Evolutionary conservation across 2,797 vertebrate species (phyloP).

Genomic region (Chelon labrosus): DNA sequence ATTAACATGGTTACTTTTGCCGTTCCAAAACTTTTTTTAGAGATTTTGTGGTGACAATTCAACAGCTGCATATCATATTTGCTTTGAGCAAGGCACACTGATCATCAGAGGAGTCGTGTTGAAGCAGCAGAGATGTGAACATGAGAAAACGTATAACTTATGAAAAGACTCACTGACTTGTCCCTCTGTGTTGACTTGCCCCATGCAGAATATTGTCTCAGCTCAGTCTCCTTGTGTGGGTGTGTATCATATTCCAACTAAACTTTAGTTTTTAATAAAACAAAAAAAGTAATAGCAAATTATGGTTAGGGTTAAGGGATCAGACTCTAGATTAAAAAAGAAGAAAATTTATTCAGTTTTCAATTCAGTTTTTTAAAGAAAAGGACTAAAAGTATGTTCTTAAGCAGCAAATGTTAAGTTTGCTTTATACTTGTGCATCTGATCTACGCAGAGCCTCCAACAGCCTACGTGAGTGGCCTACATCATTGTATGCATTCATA

Average conservation of each 20-base stretch:
- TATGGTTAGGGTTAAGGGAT: not conserved
- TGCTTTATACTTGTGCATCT: too few species aligned
- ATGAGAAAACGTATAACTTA: slow-evolving; percentile 46
- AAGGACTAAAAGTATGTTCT: too few species aligned
- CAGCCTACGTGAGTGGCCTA: too few species aligned
- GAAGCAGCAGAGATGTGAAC: slow-evolving; percentile 45
- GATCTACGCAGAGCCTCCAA: too few species aligned
- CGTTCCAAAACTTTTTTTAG: too few species aligned
- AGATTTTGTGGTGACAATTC: too few species aligned
- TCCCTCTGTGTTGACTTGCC: slow-evolving; percentile 28
- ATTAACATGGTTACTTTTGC: too few species aligned
- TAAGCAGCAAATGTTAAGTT: too few species aligned
- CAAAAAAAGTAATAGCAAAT: not conserved
- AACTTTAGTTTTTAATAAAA: not conserved
- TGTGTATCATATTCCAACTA: slow-evolving; percentile 8
- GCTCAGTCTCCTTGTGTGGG: slow-evolving; percentile 2
- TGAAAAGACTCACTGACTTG: slow-evolving; percentile 43
- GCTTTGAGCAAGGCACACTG: slow-evolving; percentile 26
- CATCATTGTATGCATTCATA: too few species aligned
- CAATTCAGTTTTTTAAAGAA: too few species aligned
- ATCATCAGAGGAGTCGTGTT: slow-evolving; percentile 53
- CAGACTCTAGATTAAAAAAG: not conserved
- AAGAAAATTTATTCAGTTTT: too few species aligned
- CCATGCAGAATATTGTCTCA: slow-evolving; percentile 11
- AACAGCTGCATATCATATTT: slow-evolving; percentile 1